phyloP scores from a whole-genome alignment of 2,888 invertebrate species.

The Lasioglossum villosulum region DNA sequence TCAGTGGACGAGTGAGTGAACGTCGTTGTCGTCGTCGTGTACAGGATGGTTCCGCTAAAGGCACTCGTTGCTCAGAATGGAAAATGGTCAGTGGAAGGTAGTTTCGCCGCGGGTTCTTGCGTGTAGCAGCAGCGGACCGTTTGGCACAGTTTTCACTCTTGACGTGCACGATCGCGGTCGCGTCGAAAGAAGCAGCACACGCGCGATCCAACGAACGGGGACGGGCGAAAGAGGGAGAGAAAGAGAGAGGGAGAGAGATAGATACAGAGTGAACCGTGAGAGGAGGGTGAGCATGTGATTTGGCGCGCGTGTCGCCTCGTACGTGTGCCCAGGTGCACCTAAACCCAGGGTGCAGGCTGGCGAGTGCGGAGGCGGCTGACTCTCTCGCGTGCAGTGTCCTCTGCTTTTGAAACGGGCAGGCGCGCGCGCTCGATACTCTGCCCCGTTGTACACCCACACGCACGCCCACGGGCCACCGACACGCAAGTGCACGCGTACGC shows the following conservation, averaged over 20 bases:
- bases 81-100: conserved; percentile 47
- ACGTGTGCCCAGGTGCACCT: conserved; percentile 9
- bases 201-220: conserved; percentile 26
- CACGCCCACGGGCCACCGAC: neutral
- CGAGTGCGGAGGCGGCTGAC: conserved; percentile 32
- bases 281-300: conserved; percentile 22
- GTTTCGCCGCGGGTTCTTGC: conserved; percentile 62
- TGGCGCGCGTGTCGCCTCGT: neutral
- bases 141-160: conserved; percentile 75
- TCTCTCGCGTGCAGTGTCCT: conserved; percentile 66
- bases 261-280: neutral
- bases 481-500: conserved; percentile 29
- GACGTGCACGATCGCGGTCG: conserved; percentile 61
- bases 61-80: conserved; percentile 15
- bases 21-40: neutral
- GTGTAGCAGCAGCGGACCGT: conserved; percentile 38
- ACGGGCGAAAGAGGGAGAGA: conserved; percentile 18
- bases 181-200: conserved; percentile 46
- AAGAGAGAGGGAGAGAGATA: too few species aligned
- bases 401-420: conserved; percentile 58
- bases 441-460: conserved; percentile 44
- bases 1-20: neutral
- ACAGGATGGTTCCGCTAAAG: conserved; percentile 22
- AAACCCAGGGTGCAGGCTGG: conserved; percentile 10
- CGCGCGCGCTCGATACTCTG: conserved; percentile 69